Evolutionary conservation across 2,797 vertebrate genomes (phyloP), one percentile per base, ranked within the genome.

Genomic region (Apodemus agrarius): DNA sequence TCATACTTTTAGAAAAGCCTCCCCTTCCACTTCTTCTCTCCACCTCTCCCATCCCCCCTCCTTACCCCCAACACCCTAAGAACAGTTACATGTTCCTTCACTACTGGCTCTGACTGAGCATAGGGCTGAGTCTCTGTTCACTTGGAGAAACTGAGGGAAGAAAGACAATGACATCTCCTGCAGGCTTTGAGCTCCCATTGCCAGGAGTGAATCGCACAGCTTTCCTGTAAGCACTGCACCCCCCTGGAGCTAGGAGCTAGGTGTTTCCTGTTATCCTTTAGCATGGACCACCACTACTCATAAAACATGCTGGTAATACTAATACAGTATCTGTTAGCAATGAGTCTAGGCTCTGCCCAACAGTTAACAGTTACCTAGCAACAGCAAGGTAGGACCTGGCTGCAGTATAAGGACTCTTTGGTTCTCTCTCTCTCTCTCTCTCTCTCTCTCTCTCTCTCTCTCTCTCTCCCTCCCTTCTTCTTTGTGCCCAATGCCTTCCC

Each of bases 1-100:
- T n/a, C n/a, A n/a, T n/a, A 74, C 4, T 95, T 89, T 2, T 31
- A 16, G 69, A n/a, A 89, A 65, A 31, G 12, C 63, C 61, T 29
- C 12, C 12, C 4, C 3, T 3, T 1, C 63, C 29, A n/a, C n/a
- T n/a, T n/a, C 29, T 13, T 31, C 2, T 3, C 7, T 65, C 63
- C 10, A n/a, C 21, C 59, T 24, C 59, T 10, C 63, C 12, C 1
- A 4, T 11, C 13, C 63, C 63, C 14, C 22, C n/a, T 86, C 63
- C 63, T 12, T 52, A 52, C 17, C 21, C 67, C 6, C 14, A 17
- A 29, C n/a, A 54, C 29, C 29, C 63, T 12, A 14, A 34, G 1
- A 31, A 31, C 63, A 0, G 52, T 37, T n/a, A 67, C 63, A 7
- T 24, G 29, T 7, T 72, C 84, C 10, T 95, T 92, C 16, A 4